Percentiles rank a stretch among this genome's conserved stretches.
Evolutionary conservation across 2,113 vertebrate genomes (phyloP).

Genomic region (chimpanzee (Pan troglodytes)): NHGRI_mPanTro3-v2.1_pri NC_072421.2:27272501-27273000

Average conservation of each 20-base stretch:
- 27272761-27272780: not conserved
- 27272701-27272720: not conserved
- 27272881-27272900: not conserved
- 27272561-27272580: not conserved
- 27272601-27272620: not conserved
- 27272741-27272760: not conserved
- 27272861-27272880: not conserved
- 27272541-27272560: not conserved
- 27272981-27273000: not conserved
- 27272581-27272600: not conserved
- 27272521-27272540: not conserved
- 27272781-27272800: not conserved
- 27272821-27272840: not conserved
- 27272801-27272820: not conserved
- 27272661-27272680: not conserved
- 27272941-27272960: not conserved
- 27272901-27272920: not conserved
- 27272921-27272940: not conserved
- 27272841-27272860: not conserved
- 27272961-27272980: not conserved
- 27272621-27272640: not conserved
- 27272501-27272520: not conserved
- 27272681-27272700: not conserved
- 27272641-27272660: not conserved
- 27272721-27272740: not conserved